Evolutionary conservation across 2,113 vertebrate genomes (phyloP), one percentile per base, ranked within the genome.

Genomic region (Triplophysa rosa): DNA sequence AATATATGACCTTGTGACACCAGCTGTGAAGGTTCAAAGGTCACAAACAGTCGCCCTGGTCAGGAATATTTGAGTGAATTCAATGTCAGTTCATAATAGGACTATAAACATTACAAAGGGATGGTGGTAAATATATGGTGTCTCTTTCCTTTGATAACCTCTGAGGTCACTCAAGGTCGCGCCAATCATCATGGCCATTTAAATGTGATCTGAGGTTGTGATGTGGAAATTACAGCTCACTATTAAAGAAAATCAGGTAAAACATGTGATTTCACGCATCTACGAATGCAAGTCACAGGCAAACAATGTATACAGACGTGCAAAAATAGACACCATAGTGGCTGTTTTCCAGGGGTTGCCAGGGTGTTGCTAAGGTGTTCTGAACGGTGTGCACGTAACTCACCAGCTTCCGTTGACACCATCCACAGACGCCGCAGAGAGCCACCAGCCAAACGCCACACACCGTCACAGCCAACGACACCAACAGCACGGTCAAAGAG

Each of bases 321-420:
- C 8, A 42, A 42, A 42, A 9, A 8, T 45, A 37, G 6, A 37
- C 33, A 7, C 33, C 33, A 37, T 37, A 7, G 7, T 37, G 33
- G 0, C 6, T 37, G 33, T 45, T 11, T 45, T 45, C 42, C 42
- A 12, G 42, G 8, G 61, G 4, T 42, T 21, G 33, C 40, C 16
- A 37, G 29, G 11, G 2, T 0, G 61, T 49, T 45, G 23, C 16
- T 49, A n/a, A 49, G 1, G 17, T 19, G 19, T 13, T 64, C 11
- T 8, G 37, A 26, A 21, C 47, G 2, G 33, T 19, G n/a, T 65
- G 72, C 67, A 56, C 37, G 65, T 23, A 84, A 91, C 97, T 97
- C 88, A 99, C 97, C 96, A 98, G 91, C 92, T 96, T 98, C 89
- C 95, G 96, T 90, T 99, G 97, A 94, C 97, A 99, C 97, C 96